Evolutionary conservation across 1,140 invertebrate genomes (phyloP), one percentile per base, ranked within the genome.

Genomic region (Cydia amplana): DNA sequence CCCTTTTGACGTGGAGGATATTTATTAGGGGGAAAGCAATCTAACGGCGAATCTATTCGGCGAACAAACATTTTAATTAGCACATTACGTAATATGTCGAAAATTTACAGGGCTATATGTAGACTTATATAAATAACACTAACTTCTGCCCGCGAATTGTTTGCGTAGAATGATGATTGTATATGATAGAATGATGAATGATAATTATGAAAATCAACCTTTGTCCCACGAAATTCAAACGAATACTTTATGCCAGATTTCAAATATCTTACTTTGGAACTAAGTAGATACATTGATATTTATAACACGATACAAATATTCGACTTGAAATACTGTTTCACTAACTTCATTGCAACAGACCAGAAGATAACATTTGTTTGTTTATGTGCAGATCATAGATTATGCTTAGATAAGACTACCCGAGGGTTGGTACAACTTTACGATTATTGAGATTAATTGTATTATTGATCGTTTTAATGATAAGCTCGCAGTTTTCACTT

Each of bases 21-120:
- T 46, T 67, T 65, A 40, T 43, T 23, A 75, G 49, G 32, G 46
- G 63, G 49, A 65, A 28, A 20, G 49, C 49, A 20, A 73, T 73
- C 67, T 76, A 76, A 73, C 51, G 70, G 75, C 7, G 51, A 76
- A 73, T 76, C 75, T 73, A 76, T 73, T 32, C 23, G 67, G 67
- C 55, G 70, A n/a, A n/a, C n/a, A n/a, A n/a, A n/a, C n/a, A n/a
- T n/a, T n/a, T n/a, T n/a, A n/a, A n/a, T n/a, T n/a, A n/a, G n/a
- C n/a, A n/a, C n/a, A n/a, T n/a, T n/a, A n/a, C n/a, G n/a, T n/a
- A n/a, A n/a, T n/a, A n/a, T n/a, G n/a, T n/a, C n/a, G n/a, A n/a
- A n/a, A n/a, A n/a, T n/a, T n/a, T n/a, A n/a, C n/a, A n/a, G n/a
- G n/a, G n/a, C n/a, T n/a, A n/a, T n/a, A n/a, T n/a, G n/a, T n/a